Evolutionary conservation across 2,113 vertebrate species (phyloP).

Genomic region (Speoplatyrhinus poulsoni): DNA sequence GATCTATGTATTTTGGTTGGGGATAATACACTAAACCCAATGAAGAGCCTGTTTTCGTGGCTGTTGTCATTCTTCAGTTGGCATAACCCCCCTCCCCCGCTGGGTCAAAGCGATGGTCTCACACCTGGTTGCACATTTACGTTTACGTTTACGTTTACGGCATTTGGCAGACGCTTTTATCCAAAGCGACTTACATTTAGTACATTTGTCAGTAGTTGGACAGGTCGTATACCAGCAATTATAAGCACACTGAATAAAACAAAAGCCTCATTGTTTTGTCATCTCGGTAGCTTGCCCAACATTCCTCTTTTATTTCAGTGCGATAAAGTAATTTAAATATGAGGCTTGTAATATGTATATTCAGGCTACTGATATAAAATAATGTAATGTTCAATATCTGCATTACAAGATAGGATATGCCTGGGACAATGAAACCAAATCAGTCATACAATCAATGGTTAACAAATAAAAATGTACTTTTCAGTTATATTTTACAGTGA

Average conservation of each 20-base stretch:
- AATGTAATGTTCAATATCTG: no score
- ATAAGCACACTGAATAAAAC: not conserved
- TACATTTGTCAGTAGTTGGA: no score
- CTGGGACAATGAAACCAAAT: no score
- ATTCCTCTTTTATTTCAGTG: not conserved
- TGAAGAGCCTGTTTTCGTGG: not conserved
- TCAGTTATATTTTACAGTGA: no score
- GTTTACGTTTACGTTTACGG: no score
- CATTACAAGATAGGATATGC: no score
- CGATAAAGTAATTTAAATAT: not conserved
- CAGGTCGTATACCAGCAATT: no score
- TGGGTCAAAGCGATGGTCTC: slow-evolving; percentile 34
- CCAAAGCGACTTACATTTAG: no score
- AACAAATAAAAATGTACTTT: no score
- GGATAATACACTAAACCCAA: not conserved
- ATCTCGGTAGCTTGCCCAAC: not conserved
- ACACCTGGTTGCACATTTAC: slow-evolving; percentile 29
- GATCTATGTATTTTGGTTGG: not conserved
- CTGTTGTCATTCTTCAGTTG: not conserved
- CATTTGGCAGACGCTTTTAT: no score
- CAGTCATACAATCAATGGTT: no score
- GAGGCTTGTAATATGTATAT: not conserved
- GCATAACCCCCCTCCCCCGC: not conserved
- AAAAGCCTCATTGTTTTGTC: slow-evolving; percentile 20
- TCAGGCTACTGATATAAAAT: no score